Conservation (phyloP, 64 coral and sea anemone genomes). For the Orbicella faveolata region DNA sequence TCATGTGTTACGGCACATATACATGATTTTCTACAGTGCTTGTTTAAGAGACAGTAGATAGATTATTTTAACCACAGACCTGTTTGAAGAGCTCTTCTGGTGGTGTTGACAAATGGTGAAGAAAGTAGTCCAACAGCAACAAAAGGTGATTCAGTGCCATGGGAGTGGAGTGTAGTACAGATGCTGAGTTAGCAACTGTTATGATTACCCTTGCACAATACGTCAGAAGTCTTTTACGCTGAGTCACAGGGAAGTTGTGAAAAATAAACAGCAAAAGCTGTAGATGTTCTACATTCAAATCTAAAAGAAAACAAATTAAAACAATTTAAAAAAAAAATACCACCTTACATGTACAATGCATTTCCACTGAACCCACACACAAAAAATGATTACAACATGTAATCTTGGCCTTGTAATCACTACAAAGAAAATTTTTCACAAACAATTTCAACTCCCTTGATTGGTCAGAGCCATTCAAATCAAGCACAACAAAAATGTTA, state of each 20-base stretch:
- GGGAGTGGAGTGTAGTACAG: slow-evolving; percentile 42
- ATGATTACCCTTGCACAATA: slow-evolving; percentile 70
- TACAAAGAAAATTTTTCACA: too few relatives aligned
- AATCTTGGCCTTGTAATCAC: too few relatives aligned
- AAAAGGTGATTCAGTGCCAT: slow-evolving; percentile 50
- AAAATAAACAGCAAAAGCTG: slow-evolving; percentile 91
- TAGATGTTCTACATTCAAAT: slow-evolving; percentile 95
- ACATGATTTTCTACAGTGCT: too few relatives aligned
- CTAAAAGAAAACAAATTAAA: slow-evolving; percentile 31
- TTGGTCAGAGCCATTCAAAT: too few relatives aligned
- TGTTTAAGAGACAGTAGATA: too few relatives aligned
- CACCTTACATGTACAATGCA: too few relatives aligned
- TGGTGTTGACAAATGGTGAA: slow-evolving; percentile 86
- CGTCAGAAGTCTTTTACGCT: slow-evolving; percentile 56
- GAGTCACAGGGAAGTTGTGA: slow-evolving; percentile 81
- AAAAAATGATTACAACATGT: too few relatives aligned
- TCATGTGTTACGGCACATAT: too few relatives aligned
- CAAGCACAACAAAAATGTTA: too few relatives aligned
- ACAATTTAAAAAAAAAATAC: background rate
- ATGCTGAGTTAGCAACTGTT: slow-evolving; percentile 37
- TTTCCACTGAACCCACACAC: too few relatives aligned
- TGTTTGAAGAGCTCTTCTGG: slow-evolving; percentile 89
- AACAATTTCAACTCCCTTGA: too few relatives aligned
- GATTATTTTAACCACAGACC: slow-evolving; percentile 13
- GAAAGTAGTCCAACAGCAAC: slow-evolving; percentile 83